Evolutionary conservation across 2,888 invertebrate species (phyloP), one percentile per base, ranked within the genome.

Genomic region (Cyaniris semiargus): DNA sequence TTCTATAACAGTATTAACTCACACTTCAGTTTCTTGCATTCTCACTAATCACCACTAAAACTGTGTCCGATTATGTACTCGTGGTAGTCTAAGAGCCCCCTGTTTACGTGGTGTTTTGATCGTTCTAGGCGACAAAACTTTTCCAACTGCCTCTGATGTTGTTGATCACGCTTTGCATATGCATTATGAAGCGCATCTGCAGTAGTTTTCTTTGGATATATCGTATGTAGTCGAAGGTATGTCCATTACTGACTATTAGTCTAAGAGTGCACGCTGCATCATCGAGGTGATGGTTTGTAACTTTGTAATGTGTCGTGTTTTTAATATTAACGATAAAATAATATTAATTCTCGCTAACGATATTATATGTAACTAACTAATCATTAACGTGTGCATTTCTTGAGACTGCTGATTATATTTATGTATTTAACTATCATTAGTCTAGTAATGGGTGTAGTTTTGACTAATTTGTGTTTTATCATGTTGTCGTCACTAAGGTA

Each of bases 151-250:
- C 94, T 90, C 92, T 94, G 94, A 94, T 94, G 94, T 94, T 94
- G 94, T 94, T 94, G 93, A 90, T 94, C 94, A 94, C 94, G 93
- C 94, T 94, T 94, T 94, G 94, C 94, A 94, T 94, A 89, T 94
- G 94, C 94, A 94, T 94, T 88, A 94, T 94, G 94, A 94, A 94
- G 94, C 94, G 94, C 93, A 94, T 94, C 88, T 94, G 94, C 94
- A 94, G 94, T 94, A 94, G 94, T 94, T 93, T 94, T 93, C 94
- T 94, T 92, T 94, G 94, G 94, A 94, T 94, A 88, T 94, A 94
- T 91, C 94, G 94, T 89, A 91, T 94, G 93, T 94, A 94, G 94
- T 92, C 89, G 88, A 94, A 94, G 94, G 94, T 94, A 94, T 92
- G 94, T 93, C 92, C 92, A 91, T 93, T 91, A 90, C 91, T 91